These are phyloP conservation scores for Danio jaintianensis DNA, from an alignment of 2,797 vertebrate genomes.

Conservation along the genomic window DNA sequence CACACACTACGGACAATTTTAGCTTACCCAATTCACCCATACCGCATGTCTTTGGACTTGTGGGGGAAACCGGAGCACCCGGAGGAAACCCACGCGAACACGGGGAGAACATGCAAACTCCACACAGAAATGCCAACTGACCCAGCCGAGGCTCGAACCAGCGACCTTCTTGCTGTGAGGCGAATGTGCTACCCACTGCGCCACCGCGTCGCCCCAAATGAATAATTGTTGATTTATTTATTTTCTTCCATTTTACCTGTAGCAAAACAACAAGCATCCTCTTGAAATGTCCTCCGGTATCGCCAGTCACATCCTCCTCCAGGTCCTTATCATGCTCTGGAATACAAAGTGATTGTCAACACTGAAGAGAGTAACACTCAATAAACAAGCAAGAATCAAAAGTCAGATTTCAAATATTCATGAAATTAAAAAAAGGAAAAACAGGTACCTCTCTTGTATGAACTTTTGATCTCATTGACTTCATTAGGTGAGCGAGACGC, in stretches of 20 bases:
- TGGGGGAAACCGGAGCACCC: no score
- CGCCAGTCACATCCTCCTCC: slow-evolving; percentile 88
- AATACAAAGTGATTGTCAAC: slow-evolving; percentile 9
- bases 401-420: neutral
- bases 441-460: slow-evolving; percentile 85
- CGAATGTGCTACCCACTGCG: no score
- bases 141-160: no score
- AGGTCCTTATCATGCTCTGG: slow-evolving; percentile 87
- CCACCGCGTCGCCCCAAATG: no score
- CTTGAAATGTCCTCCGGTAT: slow-evolving; percentile 91
- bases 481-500: slow-evolving; percentile 88
- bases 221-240: neutral
- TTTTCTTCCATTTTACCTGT: slow-evolving; percentile 81
- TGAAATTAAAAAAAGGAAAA: neutral
- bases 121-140: no score
- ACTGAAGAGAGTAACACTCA: neutral
- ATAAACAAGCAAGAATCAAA: neutral
- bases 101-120: no score
- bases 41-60: no score
- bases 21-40: no score
- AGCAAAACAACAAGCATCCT: slow-evolving; percentile 92
- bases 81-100: no score
- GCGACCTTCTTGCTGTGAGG: no score
- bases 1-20: no score
- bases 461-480: slow-evolving; percentile 83